These are phyloP conservation scores for Pterocles gutturalis DNA, from an alignment of 2,113 vertebrate genomes.

Conservation along the genomic window DNA sequence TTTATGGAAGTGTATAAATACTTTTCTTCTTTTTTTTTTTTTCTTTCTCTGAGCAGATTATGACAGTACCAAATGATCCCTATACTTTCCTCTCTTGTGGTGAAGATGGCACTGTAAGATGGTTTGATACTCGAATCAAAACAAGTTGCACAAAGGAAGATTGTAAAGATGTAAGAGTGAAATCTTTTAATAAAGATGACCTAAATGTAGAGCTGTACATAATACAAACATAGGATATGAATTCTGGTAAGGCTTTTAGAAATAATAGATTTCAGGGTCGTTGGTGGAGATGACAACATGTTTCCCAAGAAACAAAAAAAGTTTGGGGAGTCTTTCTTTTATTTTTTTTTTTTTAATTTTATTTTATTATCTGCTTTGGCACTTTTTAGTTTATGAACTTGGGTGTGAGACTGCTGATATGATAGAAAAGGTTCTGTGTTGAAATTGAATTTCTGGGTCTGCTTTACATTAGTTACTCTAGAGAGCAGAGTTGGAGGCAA, in stretches of 20 bases:
- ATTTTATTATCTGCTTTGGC: neutral
- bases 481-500: neutral
- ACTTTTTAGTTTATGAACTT: neutral
- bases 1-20: neutral
- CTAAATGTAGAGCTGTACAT: constrained; percentile 46
- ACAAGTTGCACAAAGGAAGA: constrained; percentile 98
- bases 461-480: neutral
- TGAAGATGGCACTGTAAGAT: constrained; percentile 97
- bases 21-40: neutral
- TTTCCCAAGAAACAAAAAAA: constrained; percentile 26
- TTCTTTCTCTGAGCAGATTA: constrained; percentile 82
- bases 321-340: neutral
- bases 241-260: constrained; percentile 50
- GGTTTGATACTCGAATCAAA: constrained; percentile 97
- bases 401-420: neutral
- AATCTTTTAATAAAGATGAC: constrained; percentile 37
- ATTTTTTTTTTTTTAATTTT: neutral
- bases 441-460: neutral
- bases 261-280: constrained; percentile 23
- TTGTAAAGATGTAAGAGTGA: constrained; percentile 95
- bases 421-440: neutral
- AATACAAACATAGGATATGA: constrained; percentile 13
- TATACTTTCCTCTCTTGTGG: constrained; percentile 98
- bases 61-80: constrained; percentile 98
- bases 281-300: constrained; percentile 18